Evolutionary conservation across 2,797 vertebrate species (phyloP).

Genomic region (Antrozous pallidus): DNA sequence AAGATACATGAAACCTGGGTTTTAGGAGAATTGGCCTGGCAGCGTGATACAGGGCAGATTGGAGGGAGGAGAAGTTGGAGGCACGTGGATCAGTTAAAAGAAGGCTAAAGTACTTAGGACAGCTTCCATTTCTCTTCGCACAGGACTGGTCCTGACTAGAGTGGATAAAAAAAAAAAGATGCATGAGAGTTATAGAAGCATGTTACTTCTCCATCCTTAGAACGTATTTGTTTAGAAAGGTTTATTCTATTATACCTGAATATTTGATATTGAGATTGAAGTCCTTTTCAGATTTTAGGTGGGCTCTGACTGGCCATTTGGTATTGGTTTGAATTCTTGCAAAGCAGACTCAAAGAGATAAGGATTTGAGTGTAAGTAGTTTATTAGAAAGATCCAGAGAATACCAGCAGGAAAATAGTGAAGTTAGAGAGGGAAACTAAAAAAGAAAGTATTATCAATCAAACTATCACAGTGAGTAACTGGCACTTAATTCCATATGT

Average conservation of each 20-base stretch:
- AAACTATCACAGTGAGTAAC: background rate
- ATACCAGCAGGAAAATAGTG: background rate
- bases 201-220: background rate
- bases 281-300: conserved; percentile 7
- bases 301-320: background rate
- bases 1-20: background rate
- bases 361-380: background rate
- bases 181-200: background rate
- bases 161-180: background rate
- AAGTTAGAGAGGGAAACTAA: background rate
- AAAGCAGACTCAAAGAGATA: conserved; percentile 17
- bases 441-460: background rate
- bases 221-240: background rate
- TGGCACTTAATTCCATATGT: background rate
- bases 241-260: background rate
- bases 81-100: background rate
- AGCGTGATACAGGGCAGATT: background rate
- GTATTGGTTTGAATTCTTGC: conserved; percentile 31
- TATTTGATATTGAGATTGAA: background rate
- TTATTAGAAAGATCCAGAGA: background rate
- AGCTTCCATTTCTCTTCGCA: background rate
- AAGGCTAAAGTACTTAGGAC: background rate
- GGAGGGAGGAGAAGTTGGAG: conserved; percentile 3
- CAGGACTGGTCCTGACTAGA: background rate
- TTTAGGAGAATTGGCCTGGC: background rate